A percentile compares a stretch with the other conserved stretches of the same genome.
phyloP scores from a whole-genome alignment of 2,888 invertebrate species.

The Lysandra coridon region DNA sequence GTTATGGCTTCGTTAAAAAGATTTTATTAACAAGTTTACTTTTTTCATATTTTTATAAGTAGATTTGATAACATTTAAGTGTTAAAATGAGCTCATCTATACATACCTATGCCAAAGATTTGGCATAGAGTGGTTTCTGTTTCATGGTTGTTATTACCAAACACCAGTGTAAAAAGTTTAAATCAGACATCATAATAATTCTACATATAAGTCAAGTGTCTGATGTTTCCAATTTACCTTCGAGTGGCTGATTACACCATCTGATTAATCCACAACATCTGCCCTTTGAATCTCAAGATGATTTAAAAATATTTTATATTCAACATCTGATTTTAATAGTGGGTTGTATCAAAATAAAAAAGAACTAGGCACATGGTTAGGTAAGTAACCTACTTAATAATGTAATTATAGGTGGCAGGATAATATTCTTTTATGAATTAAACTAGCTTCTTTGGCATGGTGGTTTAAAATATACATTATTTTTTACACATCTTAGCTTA shows the following conservation, averaged over 20 bases:
- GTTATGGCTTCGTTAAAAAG: too few relatives aligned
- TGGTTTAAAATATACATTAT: too few relatives aligned
- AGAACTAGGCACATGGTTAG: too few relatives aligned
- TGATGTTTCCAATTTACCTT: background rate
- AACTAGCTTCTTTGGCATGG: too few relatives aligned
- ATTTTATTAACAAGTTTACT: too few relatives aligned
- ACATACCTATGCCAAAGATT: background rate
- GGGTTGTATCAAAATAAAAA: background rate
- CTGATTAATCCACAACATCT: background rate
- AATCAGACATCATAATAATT: background rate
- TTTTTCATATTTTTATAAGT: too few relatives aligned
- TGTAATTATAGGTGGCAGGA: too few relatives aligned
- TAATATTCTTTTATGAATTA: too few relatives aligned
- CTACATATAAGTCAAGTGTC: background rate
- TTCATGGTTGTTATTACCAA: background rate
- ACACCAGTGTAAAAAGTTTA: background rate
- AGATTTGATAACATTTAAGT: too few relatives aligned
- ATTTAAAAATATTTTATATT: background rate
- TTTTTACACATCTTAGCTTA: too few relatives aligned
- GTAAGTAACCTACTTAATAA: too few relatives aligned
- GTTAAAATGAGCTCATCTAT: background rate
- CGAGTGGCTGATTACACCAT: background rate
- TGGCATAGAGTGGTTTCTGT: background rate
- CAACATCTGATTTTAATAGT: background rate
- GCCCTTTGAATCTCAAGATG: slow-evolving; percentile 4